phyloP scores from a whole-genome alignment of 1,140 invertebrate genomes.

The Leptonema lineaticorne region DNA sequence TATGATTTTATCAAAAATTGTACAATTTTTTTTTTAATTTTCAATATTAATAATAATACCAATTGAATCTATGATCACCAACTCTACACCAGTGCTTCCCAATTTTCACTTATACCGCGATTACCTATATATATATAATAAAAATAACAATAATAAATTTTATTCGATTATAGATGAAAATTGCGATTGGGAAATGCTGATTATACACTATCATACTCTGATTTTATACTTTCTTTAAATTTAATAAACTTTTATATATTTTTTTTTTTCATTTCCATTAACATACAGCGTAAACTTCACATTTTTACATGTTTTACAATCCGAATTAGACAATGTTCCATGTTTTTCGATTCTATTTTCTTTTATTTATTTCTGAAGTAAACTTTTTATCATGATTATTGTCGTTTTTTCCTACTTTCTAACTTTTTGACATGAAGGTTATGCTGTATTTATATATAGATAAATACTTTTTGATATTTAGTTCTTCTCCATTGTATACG shows the following conservation, averaged over 20 bases:
- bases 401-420: too few relatives aligned
- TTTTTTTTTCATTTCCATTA: background rate
- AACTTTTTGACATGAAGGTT: background rate
- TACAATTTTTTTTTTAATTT: conserved; percentile 9
- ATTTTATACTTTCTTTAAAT: background rate
- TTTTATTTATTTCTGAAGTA: background rate
- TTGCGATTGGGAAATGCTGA: too few relatives aligned
- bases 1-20: too few relatives aligned
- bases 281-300: conserved; percentile 11
- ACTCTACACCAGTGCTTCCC: too few relatives aligned
- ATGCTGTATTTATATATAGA: background rate
- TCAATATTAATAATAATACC: conserved; percentile 31
- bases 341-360: too few relatives aligned
- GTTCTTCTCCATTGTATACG: background rate
- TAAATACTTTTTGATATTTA: background rate
- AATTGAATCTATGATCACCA: conserved; percentile 32
- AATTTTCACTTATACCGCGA: too few relatives aligned
- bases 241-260: background rate
- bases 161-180: too few relatives aligned
- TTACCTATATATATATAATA: too few relatives aligned
- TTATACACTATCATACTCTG: conserved; percentile 8
- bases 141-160: too few relatives aligned
- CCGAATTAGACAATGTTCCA: too few relatives aligned
- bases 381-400: background rate
- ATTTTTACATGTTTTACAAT: background rate